A percentile compares a stretch with the other conserved stretches of the same genome.
Conservation (phyloP, 2,113 vertebrate genomes). For the Aix galericulata region DNA sequence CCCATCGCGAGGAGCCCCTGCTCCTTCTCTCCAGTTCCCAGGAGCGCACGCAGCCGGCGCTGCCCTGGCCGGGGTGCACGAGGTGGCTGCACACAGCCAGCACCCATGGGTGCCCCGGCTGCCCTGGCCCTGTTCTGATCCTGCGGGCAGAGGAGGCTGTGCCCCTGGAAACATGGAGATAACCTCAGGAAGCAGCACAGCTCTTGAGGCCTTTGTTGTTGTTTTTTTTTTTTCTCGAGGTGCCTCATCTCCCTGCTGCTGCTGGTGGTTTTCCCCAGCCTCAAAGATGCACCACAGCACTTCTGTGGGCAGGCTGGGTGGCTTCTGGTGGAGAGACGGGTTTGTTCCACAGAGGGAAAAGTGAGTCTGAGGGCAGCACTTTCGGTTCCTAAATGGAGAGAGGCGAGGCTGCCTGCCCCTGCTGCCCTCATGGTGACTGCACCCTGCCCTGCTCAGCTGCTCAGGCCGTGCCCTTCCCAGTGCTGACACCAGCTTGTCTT, state of each 20-base stretch:
- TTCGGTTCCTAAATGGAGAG: neutral
- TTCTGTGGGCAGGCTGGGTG: neutral
- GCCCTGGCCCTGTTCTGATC: rapidly evolving
- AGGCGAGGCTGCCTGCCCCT: neutral
- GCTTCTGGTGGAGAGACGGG: neutral
- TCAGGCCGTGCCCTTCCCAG: neutral
- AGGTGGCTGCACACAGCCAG: too few species aligned
- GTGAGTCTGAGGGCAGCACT: rapidly evolving
- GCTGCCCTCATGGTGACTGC: neutral
- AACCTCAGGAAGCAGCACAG: neutral
- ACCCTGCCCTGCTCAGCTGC: neutral
- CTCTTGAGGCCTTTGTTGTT: too few species aligned
- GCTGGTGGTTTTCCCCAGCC: neutral
- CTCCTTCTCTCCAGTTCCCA: neutral
- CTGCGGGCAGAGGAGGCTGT: rapidly evolving
- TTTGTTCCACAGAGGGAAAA: neutral
- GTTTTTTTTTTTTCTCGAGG: neutral
- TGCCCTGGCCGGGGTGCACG: too few species aligned
- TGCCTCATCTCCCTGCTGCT: neutral
- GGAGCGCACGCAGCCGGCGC: rapidly evolving
- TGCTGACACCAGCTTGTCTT: neutral
- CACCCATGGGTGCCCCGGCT: neutral
- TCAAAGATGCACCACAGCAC: rapidly evolving
- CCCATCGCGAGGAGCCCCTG: neutral
- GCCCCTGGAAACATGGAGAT: neutral